phyloP scores from a whole-genome alignment of 2,888 invertebrate genomes.

The Napeogenes sylphis region DNA sequence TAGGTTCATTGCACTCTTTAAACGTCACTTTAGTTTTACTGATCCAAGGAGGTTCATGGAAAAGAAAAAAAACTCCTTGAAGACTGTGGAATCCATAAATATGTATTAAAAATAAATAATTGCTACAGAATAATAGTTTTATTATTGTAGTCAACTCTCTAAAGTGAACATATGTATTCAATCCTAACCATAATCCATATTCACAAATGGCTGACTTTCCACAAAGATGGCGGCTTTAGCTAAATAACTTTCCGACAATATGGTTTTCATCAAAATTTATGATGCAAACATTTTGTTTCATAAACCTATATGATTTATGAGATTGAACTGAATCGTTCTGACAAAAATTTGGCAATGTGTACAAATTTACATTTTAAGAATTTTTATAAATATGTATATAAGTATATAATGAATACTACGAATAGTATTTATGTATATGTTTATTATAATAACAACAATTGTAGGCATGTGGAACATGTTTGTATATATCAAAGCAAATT shows the following conservation, averaged over 20 bases:
- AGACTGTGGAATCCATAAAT: no score
- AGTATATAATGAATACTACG: no score
- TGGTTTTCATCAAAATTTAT: slow-evolving; percentile 25
- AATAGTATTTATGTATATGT: neutral
- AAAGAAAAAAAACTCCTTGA: no score
- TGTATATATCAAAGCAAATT: slow-evolving; percentile 1
- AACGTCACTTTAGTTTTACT: no score
- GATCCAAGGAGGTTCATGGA: no score
- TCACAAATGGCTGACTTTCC: neutral
- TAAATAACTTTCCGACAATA: slow-evolving; percentile 13
- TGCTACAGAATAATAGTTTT: no score
- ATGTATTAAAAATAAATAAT: no score
- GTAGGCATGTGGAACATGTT: neutral
- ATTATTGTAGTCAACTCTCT: no score
- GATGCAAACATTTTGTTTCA: slow-evolving; percentile 20
- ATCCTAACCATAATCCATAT: no score
- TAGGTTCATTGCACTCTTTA: no score
- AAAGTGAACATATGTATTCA: no score
- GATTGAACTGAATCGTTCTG: neutral
- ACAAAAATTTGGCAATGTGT: neutral
- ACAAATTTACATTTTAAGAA: neutral
- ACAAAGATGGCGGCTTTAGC: slow-evolving; percentile 8
- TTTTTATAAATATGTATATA: neutral
- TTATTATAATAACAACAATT: neutral
- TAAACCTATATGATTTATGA: slow-evolving; percentile 24